Base-by-base conservation (phyloP, 1,140 invertebrate genomes). In the Stegodyphus dumicola region DNA sequence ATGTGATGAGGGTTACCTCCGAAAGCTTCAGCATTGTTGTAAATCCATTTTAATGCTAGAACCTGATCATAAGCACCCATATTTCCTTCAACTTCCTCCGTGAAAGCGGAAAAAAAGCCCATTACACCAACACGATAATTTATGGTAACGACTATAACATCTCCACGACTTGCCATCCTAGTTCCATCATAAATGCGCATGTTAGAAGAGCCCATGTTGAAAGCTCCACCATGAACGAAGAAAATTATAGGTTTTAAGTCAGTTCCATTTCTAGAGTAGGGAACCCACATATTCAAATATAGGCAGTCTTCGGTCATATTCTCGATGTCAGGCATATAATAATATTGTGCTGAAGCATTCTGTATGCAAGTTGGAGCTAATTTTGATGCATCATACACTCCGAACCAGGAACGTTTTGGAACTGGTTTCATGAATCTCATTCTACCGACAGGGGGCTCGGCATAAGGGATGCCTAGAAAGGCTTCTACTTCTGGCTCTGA, bases 1-100 rank as follows among this genome's bases (percentile, higher is more conserved):
- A 93, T 88, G 11, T 84, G 84, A 49, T 86, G 77, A 0, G 88
- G 80, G 75, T 91, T 88, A 11, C 90, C 90, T 5, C 90, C 91
- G 77, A 91, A 91, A 15, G 85, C 70, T 13, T 74, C 76, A 71
- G 91, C 90, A 81, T 91, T 89, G 53, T 90, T 79, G 67, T 88
- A 76, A 51, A 91, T 87, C 89, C 90, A 90, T 60, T 83, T 56
- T 5, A 93, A 65, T 17, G 91, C 92, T 67, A 91, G n/a, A 51
- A 88, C 86, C 80, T 91, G 90, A 87, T 92, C 65, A 17, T 67
- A 67, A 9, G 7, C n/a, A 5, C 65, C 65, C 75, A 56, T 77
- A 65, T 49, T 60, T 15, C 18, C 75, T n/a, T 48, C 18, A 1
- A 60, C 75, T 49, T 77, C 75, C 0, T 65, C 33, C 4, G 56